These are phyloP conservation scores for Drosophila fuyamai DNA, from an alignment of 1,140 invertebrate species.

Conservation along the genomic window DNA sequence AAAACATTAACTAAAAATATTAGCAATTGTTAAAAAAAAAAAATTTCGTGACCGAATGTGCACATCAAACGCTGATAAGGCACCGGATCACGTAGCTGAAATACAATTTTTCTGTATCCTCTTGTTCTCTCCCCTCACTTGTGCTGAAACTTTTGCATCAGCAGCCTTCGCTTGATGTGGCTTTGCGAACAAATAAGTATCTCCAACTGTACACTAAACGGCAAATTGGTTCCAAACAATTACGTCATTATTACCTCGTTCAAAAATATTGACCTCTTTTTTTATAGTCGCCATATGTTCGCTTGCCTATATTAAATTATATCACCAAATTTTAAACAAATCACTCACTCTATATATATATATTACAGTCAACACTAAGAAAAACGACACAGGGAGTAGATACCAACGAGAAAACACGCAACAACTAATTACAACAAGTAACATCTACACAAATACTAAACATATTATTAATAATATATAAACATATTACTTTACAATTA, in stretches of 20 bases:
- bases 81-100: constrained; percentile 1
- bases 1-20: not conserved
- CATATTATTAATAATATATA: not conserved
- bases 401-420: not conserved
- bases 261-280: not conserved
- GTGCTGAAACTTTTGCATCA: not conserved
- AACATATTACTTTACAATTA: not conserved
- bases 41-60: constrained; percentile 2
- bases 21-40: not conserved
- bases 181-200: not conserved
- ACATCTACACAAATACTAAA: not conserved
- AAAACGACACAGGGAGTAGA: not conserved
- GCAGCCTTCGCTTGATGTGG: not conserved
- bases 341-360: constrained; percentile 1
- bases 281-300: constrained; percentile 4
- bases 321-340: constrained; percentile 3
- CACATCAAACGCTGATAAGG: constrained; percentile 2
- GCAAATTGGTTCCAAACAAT: not conserved
- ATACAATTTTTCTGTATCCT: not conserved
- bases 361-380: not conserved
- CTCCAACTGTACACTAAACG: not conserved
- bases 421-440: not conserved
- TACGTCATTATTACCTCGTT: constrained; percentile 1
- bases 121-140: not conserved
- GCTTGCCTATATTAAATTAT: not conserved